phyloP scores from a whole-genome alignment of 1,140 invertebrate genomes.

The Aphelinus certus region DNA sequence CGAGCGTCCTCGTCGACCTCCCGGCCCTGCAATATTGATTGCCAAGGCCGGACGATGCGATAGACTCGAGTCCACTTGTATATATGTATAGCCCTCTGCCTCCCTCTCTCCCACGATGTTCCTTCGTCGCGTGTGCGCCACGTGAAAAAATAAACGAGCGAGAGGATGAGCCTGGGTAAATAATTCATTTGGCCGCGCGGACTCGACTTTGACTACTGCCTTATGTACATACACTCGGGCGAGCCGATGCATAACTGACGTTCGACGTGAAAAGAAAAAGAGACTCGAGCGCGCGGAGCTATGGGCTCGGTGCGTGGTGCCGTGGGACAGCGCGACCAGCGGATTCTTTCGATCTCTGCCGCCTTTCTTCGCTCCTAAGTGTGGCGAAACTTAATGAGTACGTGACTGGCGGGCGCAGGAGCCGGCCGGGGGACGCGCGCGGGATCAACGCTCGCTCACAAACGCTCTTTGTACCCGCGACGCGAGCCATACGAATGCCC shows the following conservation, averaged over 20 bases:
- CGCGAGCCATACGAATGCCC: too few relatives aligned
- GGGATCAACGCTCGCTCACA: too few relatives aligned
- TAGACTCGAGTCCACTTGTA: constrained; percentile 7
- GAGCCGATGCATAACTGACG: too few relatives aligned
- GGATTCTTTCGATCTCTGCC: too few relatives aligned
- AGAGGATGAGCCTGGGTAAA: constrained; percentile 12
- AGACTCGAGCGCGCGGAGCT: neutral
- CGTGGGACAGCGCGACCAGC: too few relatives aligned
- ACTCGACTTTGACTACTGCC: neutral
- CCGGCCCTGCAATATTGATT: constrained; percentile 27
- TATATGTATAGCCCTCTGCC: neutral
- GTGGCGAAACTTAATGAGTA: too few relatives aligned
- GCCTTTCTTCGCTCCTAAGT: too few relatives aligned
- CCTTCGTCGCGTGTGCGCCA: neutral
- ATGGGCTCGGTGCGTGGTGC: too few relatives aligned
- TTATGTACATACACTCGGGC: constrained; percentile 3
- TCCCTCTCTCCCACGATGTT: neutral
- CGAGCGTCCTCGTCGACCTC: neutral
- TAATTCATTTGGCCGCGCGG: constrained; percentile 13
- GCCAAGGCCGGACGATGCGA: constrained; percentile 11
- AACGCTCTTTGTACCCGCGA: too few relatives aligned
- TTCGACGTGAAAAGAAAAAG: neutral
- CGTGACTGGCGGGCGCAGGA: too few relatives aligned
- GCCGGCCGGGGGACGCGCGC: too few relatives aligned
- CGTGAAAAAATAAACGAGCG: neutral